Conservation (phyloP, 2,888 invertebrate genomes). For the Drosophila imparisetae region DNA sequence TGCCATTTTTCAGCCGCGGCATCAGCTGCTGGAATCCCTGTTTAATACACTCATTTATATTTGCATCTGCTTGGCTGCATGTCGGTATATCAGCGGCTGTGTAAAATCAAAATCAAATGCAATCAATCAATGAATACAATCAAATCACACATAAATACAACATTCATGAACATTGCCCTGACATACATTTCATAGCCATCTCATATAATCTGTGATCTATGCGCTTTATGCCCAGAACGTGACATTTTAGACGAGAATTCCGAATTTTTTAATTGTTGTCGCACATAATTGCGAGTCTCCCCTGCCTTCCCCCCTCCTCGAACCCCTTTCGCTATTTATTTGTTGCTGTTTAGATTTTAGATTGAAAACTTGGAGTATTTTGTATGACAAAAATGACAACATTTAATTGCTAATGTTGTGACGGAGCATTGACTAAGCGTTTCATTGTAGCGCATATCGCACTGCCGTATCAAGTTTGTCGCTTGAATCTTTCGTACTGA, state of each 20-base stretch:
- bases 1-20: constrained; percentile 82
- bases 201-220: constrained; percentile 51
- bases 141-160: background rate
- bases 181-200: constrained; percentile 49
- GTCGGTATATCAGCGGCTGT: constrained; percentile 85
- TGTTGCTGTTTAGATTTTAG: constrained; percentile 35
- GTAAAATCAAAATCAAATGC: background rate
- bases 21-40: constrained; percentile 86
- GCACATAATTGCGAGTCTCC: constrained; percentile 39
- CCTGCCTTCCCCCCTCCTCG: background rate
- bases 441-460: constrained; percentile 39
- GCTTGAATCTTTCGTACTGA: constrained; percentile 59
- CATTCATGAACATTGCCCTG: constrained; percentile 49
- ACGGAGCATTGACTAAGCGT: constrained; percentile 33
- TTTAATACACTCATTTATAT: constrained; percentile 87
- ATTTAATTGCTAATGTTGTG: constrained; percentile 52
- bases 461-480: constrained; percentile 60
- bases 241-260: constrained; percentile 58
- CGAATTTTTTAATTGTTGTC: constrained; percentile 33
- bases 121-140: constrained; percentile 7
- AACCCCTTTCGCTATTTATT: constrained; percentile 37
- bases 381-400: constrained; percentile 44
- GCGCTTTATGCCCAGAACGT: constrained; percentile 68
- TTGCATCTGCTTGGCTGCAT: constrained; percentile 86
- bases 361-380: constrained; percentile 29